Evolutionary conservation across 2,797 vertebrate species (phyloP), one percentile per base, ranked within the genome.

Genomic region (Myoxocephalus aenaeus): DNA sequence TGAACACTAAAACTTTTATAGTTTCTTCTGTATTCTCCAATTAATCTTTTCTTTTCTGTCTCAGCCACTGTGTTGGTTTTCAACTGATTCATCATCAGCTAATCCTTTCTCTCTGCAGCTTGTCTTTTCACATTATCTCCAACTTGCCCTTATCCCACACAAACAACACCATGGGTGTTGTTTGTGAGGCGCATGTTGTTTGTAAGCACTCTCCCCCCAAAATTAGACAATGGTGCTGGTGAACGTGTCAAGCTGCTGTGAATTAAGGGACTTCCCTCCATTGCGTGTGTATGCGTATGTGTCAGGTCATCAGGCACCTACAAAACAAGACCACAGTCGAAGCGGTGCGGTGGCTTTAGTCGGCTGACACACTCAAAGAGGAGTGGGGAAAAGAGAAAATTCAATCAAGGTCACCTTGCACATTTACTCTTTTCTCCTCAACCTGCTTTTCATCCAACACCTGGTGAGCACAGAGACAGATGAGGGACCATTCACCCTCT

Each of bases 361-460:
- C 65, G 2, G 58, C 73, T 77, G 59, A 63, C 67, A 74, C 77
- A 73, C 70, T 80, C 68, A 65, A 12, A 46, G 51, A 87, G 50
- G 61, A 79, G 68, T 66, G 3, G 34, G 73, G 71, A 57, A 70
- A 84, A 82, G 77, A 61, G 54, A 51, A 71, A 78, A 61, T 85
- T 87, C 78, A 89, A 79, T 86, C 83, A 89, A 88, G 91, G 89
- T 92, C 91, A 91, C 89, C 87, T 89, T 91, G 57, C 79, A 88
- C 86, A 92, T 89, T 90, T 83, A 89, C 82, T 92, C 80, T 81
- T 89, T 90, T 81, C 82, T 87, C 84, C 89, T 89, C 85, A 87
- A 87, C 87, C 80, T 80, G 89, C 80, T 90, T 90, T 90, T 87
- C 86, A 87, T 90, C 89, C 77, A 75, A 74, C 83, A 85, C 89